phyloP scores from a whole-genome alignment of 35 echinoderm and acorn worm genomes.

The Apostichopus parvimensis region DNA sequence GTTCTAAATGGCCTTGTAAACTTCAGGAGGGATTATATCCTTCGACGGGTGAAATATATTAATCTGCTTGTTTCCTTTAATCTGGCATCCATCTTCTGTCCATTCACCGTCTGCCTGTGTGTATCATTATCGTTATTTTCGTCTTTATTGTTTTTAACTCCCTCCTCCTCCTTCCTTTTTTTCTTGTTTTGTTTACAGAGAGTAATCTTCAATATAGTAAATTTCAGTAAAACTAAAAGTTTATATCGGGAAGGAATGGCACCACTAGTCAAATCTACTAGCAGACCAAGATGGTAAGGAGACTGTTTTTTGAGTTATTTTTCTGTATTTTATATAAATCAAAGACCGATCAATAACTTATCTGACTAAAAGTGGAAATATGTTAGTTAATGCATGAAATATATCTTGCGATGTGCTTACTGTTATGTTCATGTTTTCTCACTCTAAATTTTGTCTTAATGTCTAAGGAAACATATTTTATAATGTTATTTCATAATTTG shows the following conservation, averaged over 20 bases:
- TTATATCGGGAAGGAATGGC: slow-evolving; percentile 97
- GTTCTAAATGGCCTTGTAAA: background rate
- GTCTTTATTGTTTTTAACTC: background rate
- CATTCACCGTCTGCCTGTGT: background rate
- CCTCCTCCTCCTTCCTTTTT: background rate
- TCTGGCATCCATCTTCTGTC: background rate
- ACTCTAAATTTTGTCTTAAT: no score
- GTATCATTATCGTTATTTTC: background rate
- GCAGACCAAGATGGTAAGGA: slow-evolving; percentile 88
- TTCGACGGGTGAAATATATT: background rate
- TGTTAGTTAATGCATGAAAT: background rate
- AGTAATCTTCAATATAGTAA: slow-evolving; percentile 99
- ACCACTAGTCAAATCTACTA: slow-evolving; percentile 93
- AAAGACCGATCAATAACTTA: no score
- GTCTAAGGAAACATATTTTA: no score
- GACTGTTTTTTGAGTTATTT: background rate
- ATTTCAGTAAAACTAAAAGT: slow-evolving; percentile 99
- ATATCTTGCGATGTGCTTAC: background rate
- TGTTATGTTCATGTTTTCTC: background rate
- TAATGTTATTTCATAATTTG: no score
- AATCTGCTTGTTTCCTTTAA: background rate
- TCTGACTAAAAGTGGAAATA: no score
- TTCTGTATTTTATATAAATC: no score
- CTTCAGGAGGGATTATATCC: background rate
- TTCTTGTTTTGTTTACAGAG: slow-evolving; percentile 72